Base-by-base conservation (phyloP, 30 jellyfish, hydroid and myxozoan species). In the Hydractinia echinata region DNA sequence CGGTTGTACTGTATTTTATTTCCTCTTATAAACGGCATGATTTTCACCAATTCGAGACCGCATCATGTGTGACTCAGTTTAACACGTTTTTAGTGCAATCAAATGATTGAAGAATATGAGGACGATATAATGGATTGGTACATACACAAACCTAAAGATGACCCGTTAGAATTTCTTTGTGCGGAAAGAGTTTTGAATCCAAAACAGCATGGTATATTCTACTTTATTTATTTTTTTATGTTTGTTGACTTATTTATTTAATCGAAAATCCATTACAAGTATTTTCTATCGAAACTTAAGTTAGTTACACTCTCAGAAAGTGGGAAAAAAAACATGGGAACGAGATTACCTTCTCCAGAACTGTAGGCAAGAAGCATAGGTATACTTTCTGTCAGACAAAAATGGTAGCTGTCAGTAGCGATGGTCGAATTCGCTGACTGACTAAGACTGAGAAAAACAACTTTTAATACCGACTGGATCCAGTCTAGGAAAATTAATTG, bases 111-210 rank as follows among this genome's bases (percentile, higher is more conserved):
- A 60, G 83, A 55, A 6, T 70, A 89, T 67, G 96, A 89, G 72
- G 95, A 77, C 62, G 96, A 83, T 19, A 89, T 89, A 49, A 87
- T 83, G 58, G 91, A 89, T 16, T 89, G 96, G 96, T 89, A 79
- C 67, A 18, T 81, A 87, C 80, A 89, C 72, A 77, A 84, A 51
- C 51, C 66, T 16, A 89, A 21, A 16, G 69, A 83, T 51, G 91
- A 89, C 67, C 96, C 96, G 4, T 10, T 83, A 72, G 86, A 83
- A 48, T 89, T 55, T 76, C 51, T 89, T 6, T 89, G 96, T 73
- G 84, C 53, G 5, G 83, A 74, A 30, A 77, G 73, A 76, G 85
- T 89, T 14, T 79, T 89, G 5, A 69, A 88, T 14, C 79, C 79
- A 53, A 91, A 89, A 21, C 51, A 15, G 2, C 21, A 71, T 21